Percentiles rank a stretch among this genome's conserved stretches.
phyloP scores from a whole-genome alignment of 2,888 invertebrate species.

The Ormyrus labotus region DNA sequence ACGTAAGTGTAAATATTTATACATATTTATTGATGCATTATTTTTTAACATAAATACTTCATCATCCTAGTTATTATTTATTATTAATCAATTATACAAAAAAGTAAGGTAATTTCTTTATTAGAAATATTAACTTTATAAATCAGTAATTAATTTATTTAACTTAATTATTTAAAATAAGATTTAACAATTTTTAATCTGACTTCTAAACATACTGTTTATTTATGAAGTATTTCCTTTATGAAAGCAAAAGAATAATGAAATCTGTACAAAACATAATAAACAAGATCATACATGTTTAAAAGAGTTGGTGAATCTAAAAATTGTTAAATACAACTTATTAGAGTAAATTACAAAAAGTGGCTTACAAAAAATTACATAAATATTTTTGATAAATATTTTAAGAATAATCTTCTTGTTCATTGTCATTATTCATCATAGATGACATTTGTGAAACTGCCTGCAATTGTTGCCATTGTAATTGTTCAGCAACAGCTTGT shows the following conservation, averaged over 20 bases:
- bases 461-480: conserved; percentile 92
- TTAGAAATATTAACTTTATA: too few relatives aligned
- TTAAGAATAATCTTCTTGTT: conserved; percentile 78
- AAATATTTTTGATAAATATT: neutral
- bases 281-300: neutral
- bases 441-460: conserved; percentile 80
- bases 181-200: neutral
- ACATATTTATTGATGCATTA: too few relatives aligned
- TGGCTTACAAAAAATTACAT: neutral
- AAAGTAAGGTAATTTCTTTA: too few relatives aligned
- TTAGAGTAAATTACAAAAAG: conserved; percentile 36
- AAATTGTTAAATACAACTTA: conserved; percentile 20
- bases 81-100: conserved; percentile 1
- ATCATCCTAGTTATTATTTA: neutral
- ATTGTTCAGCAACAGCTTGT: conserved; percentile 92
- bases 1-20: neutral
- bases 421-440: conserved; percentile 77
- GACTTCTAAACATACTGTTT: neutral
- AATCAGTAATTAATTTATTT: too few relatives aligned
- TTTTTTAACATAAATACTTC: too few relatives aligned
- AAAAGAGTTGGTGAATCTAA: neutral
- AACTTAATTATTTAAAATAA: neutral
- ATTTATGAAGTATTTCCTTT: neutral
- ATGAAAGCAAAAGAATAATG: neutral
- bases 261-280: neutral